phyloP scores from a whole-genome alignment of 35 echinoderm and acorn worm species.

The Strongylocentrotus purpuratus region DNA sequence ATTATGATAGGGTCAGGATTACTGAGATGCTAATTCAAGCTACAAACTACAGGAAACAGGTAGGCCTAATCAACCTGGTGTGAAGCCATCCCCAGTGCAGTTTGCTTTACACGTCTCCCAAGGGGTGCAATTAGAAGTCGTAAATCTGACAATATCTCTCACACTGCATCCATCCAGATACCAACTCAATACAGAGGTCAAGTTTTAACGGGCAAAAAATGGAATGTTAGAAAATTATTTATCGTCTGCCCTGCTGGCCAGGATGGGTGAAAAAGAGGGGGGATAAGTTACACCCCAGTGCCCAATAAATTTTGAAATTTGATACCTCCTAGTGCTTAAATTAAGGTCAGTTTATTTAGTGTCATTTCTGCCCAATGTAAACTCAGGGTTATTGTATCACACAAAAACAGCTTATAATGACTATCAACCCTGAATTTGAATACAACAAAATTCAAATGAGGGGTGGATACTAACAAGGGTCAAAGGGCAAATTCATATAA shows the following conservation, averaged over 20 bases:
- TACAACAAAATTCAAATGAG: too few species aligned
- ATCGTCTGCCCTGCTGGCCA: not conserved
- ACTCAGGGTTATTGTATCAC: not conserved
- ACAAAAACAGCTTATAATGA: too few species aligned
- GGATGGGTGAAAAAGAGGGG: not conserved
- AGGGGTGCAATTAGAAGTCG: conserved; percentile 9
- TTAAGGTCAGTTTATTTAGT: not conserved
- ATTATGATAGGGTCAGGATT: too few species aligned
- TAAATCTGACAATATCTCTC: conserved; percentile 25
- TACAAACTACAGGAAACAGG: too few species aligned
- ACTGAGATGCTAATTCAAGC: too few species aligned
- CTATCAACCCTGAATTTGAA: too few species aligned
- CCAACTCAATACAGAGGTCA: not conserved
- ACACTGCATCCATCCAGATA: not conserved
- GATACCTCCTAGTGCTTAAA: not conserved
- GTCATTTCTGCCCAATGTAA: not conserved
- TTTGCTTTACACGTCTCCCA: not conserved
- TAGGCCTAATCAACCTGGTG: not conserved
- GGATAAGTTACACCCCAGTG: not conserved
- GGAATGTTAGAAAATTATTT: not conserved
- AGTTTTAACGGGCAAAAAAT: not conserved
- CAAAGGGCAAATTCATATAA: too few species aligned
- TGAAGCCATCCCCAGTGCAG: not conserved
- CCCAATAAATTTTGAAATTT: not conserved
- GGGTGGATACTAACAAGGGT: too few species aligned